Conservation (phyloP, 2,113 vertebrate species). For the Hoplias malabaricus region DNA sequence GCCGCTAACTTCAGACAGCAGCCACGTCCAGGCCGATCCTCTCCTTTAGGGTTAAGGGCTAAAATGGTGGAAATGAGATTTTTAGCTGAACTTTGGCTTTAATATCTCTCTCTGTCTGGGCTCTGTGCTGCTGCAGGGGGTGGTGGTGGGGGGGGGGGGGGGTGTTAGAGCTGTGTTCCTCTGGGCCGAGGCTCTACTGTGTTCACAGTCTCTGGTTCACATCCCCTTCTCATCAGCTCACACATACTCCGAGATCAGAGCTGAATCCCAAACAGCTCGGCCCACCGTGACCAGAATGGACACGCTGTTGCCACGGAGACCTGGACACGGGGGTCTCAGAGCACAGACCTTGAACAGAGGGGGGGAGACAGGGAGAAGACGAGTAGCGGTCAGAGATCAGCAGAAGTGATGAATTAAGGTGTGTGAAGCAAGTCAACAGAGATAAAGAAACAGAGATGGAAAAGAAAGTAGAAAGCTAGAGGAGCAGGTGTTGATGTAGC, state of each 20-base stretch:
- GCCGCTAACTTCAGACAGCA: neutral
- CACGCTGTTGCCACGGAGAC: constrained; percentile 42
- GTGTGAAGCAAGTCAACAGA: no score
- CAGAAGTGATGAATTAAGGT: no score
- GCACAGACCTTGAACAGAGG: neutral
- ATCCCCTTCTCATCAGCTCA: constrained; percentile 50
- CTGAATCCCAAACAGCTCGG: constrained; percentile 50
- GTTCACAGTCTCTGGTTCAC: constrained; percentile 29
- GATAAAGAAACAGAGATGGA: no score
- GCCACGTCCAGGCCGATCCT: no score
- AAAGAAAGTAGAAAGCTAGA: no score
- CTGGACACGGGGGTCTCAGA: neutral
- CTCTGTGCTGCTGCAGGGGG: neutral
- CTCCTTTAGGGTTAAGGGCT: neutral
- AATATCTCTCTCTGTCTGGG: neutral
- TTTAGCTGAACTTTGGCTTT: neutral
- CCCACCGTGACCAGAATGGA: constrained; percentile 26
- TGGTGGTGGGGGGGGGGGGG: no score
- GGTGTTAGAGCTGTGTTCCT: neutral
- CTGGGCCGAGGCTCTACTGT: constrained; percentile 9
- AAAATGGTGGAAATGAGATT: neutral
- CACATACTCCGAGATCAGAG: neutral
- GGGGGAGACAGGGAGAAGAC: constrained; percentile 6
- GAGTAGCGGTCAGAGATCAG: neutral
- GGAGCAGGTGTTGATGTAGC: no score